Evolutionary conservation across 1,140 invertebrate species (phyloP).

Genomic region (Bicyclus anynana): DNA sequence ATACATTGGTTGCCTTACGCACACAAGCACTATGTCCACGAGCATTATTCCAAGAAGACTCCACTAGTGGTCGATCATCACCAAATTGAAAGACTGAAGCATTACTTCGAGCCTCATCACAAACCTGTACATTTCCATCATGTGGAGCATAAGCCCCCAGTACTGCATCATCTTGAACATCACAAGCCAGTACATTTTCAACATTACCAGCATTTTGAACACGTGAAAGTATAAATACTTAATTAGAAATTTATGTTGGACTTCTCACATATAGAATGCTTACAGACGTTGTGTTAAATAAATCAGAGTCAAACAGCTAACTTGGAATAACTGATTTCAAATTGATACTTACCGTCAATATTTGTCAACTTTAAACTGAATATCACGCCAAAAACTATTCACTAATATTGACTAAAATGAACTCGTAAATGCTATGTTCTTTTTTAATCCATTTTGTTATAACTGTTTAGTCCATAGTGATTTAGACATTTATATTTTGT

Average conservation of each 20-base stretch:
- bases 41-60: constrained; percentile 34
- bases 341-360: no score
- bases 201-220: constrained; percentile 18
- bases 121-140: constrained; percentile 7
- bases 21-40: constrained; percentile 33
- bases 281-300: no score
- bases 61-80: constrained; percentile 32
- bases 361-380: no score
- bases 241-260: background rate
- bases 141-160: constrained; percentile 13
- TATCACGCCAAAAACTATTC: no score
- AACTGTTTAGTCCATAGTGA: no score
- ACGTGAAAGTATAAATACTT: constrained; percentile 1
- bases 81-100: constrained; percentile 37
- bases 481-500: no score
- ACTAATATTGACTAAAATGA: no score
- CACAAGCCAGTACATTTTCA: constrained; percentile 16
- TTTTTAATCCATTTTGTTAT: no score
- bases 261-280: background rate
- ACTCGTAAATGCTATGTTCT: no score
- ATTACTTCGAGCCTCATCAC: constrained; percentile 40
- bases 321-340: no score
- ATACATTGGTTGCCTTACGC: constrained; percentile 38
- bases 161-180: constrained; percentile 2
- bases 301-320: no score